Evolutionary conservation across 2,797 vertebrate genomes (phyloP), one percentile per base, ranked within the genome.

Genomic region (Poeciliopsis presidionis): DNA sequence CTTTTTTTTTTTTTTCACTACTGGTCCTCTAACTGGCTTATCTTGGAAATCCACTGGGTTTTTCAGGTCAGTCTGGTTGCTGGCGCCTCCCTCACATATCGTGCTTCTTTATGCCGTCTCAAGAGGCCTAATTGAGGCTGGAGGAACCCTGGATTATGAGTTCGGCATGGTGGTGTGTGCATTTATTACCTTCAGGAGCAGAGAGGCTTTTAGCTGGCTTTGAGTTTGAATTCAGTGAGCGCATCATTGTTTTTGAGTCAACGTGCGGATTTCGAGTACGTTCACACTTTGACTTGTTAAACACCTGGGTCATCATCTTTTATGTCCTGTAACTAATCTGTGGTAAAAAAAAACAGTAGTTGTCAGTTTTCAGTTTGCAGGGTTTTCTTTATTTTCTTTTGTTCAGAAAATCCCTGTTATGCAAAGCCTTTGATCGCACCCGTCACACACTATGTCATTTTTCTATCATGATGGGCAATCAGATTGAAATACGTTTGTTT

Each of bases 21-120:
- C n/a, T 9, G 75, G 59, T 61, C 51, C 12, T 78, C 80, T 80
- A 74, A 81, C 74, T 84, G 78, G 74, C 79, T 90, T 91, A 89
- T 92, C 81, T 82, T 53, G 71, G 73, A 76, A 79, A 87, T 78
- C 82, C 77, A 65, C 74, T 20, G 79, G 59, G 70, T 65, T 77
- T 77, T 85, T 78, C 85, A 81, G 87, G 84, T 89, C 82, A 46
- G 67, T 81, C 72, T 16, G 16, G 46, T 69, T 63, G 53, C 67
- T 46, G 67, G 25, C n/a, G 1, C 67, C 67, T 70, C 2, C 43
- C 25, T 45, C 67, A 7, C 67, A 28, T 45, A 46, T 46, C 39
- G 43, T 49, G 51, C 69, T 77, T 49, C 49, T 78, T 70, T 80
- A 41, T 76, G 36, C 46, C 28, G 71, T 82, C 77, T 63, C 36